phyloP scores from a whole-genome alignment of 2,888 invertebrate genomes.

The Aphodius sticticus region DNA sequence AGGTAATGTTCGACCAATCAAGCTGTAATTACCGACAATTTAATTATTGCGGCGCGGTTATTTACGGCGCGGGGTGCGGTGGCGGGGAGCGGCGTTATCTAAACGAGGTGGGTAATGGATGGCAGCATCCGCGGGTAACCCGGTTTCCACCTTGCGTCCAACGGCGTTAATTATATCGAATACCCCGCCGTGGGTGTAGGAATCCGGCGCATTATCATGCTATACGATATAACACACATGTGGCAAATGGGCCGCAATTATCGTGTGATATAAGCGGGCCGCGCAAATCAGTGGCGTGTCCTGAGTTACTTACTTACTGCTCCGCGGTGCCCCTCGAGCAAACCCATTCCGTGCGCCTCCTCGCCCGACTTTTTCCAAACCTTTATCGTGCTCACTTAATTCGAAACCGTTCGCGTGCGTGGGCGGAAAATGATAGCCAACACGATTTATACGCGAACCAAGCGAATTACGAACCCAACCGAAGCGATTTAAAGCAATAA shows the following conservation, averaged over 20 bases:
- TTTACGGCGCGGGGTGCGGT: constrained; percentile 25
- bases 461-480: background rate
- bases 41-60: constrained; percentile 33
- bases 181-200: constrained; percentile 47
- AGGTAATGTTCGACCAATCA: constrained; percentile 33
- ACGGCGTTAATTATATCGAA: constrained; percentile 48
- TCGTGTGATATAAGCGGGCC: constrained; percentile 45
- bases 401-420: too few relatives aligned
- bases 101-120: constrained; percentile 35
- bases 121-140: constrained; percentile 38
- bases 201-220: constrained; percentile 48
- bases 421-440: too few relatives aligned
- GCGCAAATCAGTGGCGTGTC: background rate
- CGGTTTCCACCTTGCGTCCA: constrained; percentile 43
- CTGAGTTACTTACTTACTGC: background rate
- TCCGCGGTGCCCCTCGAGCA: background rate
- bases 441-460: background rate
- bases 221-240: constrained; percentile 47
- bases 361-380: too few relatives aligned
- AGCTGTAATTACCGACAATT: constrained; percentile 35
- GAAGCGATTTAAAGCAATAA: background rate
- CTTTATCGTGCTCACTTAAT: too few relatives aligned
- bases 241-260: constrained; percentile 50
- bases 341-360: too few relatives aligned
- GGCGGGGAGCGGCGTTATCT: constrained; percentile 32